Conservation (phyloP, 2,113 vertebrate genomes). For the Myotis lucifugus region DNA sequence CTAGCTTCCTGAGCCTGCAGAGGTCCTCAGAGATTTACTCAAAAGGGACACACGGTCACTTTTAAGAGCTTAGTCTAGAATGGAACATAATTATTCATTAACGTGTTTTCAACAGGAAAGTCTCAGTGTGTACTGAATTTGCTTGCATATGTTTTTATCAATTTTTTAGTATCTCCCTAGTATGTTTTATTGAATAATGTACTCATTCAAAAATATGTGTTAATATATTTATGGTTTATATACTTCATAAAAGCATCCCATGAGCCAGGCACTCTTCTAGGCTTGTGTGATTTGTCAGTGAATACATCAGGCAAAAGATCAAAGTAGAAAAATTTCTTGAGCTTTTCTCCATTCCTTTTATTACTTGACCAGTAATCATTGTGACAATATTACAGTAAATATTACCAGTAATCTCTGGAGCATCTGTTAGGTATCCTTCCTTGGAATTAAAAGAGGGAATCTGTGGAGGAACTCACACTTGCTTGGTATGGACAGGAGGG, state of each 20-base stretch:
- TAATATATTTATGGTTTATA: constrained; percentile 1
- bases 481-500: not conserved
- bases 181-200: not conserved
- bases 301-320: not conserved
- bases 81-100: constrained; percentile 24
- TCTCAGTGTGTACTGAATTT: constrained; percentile 25
- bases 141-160: constrained; percentile 37
- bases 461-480: not conserved
- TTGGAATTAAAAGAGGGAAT: not conserved
- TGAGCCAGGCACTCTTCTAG: not conserved
- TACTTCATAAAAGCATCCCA: not conserved
- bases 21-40: not conserved
- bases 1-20: not conserved
- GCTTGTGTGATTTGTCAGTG: not conserved
- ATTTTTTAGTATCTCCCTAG: not conserved
- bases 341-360: not conserved
- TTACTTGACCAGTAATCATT: not conserved
- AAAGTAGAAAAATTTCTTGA: not conserved
- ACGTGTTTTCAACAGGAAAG: constrained; percentile 34
- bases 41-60: not conserved
- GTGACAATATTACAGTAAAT: not conserved
- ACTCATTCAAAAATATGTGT: not conserved
- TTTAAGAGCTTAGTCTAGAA: not conserved
- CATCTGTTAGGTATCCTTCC: not conserved
- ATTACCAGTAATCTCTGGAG: not conserved